Evolutionary conservation across 2,113 vertebrate genomes (phyloP).

Genomic region (Urocynchramus pylzowi): DNA sequence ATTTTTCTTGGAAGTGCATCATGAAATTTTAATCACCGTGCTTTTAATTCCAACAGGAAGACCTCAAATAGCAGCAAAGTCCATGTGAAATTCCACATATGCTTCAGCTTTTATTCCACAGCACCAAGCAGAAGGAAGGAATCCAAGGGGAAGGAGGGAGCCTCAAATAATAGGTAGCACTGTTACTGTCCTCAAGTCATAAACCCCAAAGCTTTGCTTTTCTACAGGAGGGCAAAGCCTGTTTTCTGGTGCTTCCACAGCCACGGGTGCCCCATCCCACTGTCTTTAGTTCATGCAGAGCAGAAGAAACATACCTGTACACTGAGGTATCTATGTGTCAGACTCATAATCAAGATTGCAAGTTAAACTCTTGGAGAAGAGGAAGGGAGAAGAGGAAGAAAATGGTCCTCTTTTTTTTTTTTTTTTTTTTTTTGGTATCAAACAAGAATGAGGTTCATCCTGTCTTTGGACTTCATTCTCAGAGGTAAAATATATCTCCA

Average conservation of each 20-base stretch:
- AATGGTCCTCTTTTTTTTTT: background rate
- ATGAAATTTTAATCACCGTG: constrained; percentile 5
- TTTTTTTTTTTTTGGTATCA: background rate
- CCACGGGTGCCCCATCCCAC: background rate
- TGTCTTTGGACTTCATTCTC: background rate
- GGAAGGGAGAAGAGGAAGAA: background rate
- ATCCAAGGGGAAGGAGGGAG: background rate
- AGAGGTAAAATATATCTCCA: background rate
- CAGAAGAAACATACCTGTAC: background rate
- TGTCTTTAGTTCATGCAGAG: background rate
- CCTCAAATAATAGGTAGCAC: accelerated
- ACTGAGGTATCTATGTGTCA: background rate
- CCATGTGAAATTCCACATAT: background rate
- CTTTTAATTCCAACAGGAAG: constrained; percentile 11
- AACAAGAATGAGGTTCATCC: background rate
- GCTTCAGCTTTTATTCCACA: background rate
- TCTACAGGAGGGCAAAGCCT: background rate
- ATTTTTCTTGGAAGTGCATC: constrained; percentile 4
- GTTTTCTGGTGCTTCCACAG: constrained; percentile 2
- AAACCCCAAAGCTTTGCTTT: background rate
- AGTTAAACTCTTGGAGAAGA: background rate
- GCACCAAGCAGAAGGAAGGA: background rate
- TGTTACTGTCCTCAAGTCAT: background rate
- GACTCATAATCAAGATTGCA: background rate
- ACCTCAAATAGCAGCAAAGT: background rate